phyloP scores from a whole-genome alignment of 2,797 vertebrate species.

The Argya squamiceps region DNA sequence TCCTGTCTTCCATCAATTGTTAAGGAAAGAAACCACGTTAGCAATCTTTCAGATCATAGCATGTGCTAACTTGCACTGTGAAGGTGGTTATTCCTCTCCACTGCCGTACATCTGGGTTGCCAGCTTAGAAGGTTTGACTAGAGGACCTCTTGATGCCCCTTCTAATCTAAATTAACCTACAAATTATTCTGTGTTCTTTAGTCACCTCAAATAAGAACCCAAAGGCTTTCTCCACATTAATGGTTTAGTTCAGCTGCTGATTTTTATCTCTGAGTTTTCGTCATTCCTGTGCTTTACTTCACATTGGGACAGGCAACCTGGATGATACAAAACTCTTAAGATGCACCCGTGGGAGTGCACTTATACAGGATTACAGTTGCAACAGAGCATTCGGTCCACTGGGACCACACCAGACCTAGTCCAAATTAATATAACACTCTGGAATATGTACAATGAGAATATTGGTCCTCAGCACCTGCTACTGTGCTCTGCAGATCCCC shows the following conservation, averaged over 20 bases:
- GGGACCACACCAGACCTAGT: not conserved
- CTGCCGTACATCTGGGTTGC: not conserved
- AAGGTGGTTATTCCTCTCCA: not conserved
- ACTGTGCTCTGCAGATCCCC: not conserved
- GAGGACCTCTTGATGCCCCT: not conserved
- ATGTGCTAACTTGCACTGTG: not conserved
- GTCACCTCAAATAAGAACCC: not conserved
- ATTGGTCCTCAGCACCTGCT: not conserved
- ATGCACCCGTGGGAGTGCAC: not conserved
- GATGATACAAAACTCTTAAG: not conserved
- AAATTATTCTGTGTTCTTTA: not conserved
- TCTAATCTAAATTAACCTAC: not conserved
- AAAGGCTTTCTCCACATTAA: not conserved
- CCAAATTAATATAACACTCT: not conserved
- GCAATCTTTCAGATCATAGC: not conserved
- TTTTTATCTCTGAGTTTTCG: not conserved
- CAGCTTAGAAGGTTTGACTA: not conserved
- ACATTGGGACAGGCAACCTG: accelerated
- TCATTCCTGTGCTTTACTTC: not conserved
- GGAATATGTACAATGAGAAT: accelerated
- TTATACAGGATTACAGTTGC: not conserved
- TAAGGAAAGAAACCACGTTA: not conserved
- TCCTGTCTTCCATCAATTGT: not conserved
- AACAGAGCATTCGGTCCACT: not conserved
- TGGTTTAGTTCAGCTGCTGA: not conserved